Evolutionary conservation across 2,888 invertebrate genomes (phyloP), one percentile per base, ranked within the genome.

Genomic region (Synergus laeviventris): DNA sequence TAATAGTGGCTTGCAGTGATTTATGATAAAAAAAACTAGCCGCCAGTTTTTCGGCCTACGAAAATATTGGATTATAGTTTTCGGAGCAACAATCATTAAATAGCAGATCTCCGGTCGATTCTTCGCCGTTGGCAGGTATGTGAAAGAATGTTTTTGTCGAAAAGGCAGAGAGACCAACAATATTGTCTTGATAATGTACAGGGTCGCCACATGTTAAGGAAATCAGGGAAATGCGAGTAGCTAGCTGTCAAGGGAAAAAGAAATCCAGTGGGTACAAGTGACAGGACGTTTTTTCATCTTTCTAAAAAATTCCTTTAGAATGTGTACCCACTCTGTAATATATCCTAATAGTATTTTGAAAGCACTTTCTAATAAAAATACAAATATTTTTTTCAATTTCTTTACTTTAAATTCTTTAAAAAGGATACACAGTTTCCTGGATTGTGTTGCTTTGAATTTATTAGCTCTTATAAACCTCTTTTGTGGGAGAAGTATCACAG

Each of bases 91-190:
- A 31, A 70, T 49, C 45, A 21, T 56, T 18, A 21, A 56, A 56
- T 56, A 56, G 12, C 56, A 21, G 49, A 45, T 70, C 45, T 42
- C 16, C 16, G 24, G 31, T 70, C 31, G 24, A 70, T 49, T n/a
- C 31, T 70, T 49, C n/a, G 5, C 70, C 31, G 11, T 31, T 70
- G 49, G 45, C 70, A 70, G 70, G 70, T 70, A 45, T 16, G 70
- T 70, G 9, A 31, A 31, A 1, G 16, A 70, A 31, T 45, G 3
- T n/a, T 49, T 31, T 49, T 12, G 12, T 21, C 14, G 12, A 56
- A 56, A 21, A 56, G 56, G 12, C 12, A 21, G 0, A 21, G 21
- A 11, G 1, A 56, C 3, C 14, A 56, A 12, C 12, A 18, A 21
- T 11, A 18, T 21, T 56, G 12, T 11, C 18, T 21, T 5, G 42